These are phyloP conservation scores for Platysternon megacephalum DNA, from an alignment of 2,113 vertebrate genomes.

Conservation along the genomic window DNA sequence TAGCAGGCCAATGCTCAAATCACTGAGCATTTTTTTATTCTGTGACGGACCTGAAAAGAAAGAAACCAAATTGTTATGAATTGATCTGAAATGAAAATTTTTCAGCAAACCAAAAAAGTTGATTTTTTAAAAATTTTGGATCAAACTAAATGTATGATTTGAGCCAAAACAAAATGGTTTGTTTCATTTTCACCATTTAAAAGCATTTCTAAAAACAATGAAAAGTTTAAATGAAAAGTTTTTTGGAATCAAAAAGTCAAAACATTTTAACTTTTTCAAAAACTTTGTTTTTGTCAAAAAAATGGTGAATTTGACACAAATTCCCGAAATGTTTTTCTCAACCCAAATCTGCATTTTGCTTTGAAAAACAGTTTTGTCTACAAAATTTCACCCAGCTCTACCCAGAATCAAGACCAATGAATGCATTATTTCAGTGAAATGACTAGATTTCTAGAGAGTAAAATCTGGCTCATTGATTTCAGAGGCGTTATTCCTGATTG, in stretches of 20 bases:
- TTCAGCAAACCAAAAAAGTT: neutral
- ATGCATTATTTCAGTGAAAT: fast-evolving
- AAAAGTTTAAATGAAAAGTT: no score
- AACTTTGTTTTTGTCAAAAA: no score
- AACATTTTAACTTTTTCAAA: no score
- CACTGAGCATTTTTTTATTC: neutral
- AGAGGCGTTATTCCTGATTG: fast-evolving
- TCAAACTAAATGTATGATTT: neutral
- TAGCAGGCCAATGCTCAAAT: no score
- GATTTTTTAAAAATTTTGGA: neutral
- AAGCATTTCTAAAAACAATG: no score
- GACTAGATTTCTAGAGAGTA: neutral
- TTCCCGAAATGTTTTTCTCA: neutral
- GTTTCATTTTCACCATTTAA: no score
- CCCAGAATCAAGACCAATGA: neutral
- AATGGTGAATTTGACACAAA: neutral
- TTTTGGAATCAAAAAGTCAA: no score
- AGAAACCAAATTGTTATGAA: neutral
- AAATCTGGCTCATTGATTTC: fast-evolving
- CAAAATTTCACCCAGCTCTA: neutral
- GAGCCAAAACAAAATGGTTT: no score
- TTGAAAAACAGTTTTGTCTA: neutral
- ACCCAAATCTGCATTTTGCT: neutral
- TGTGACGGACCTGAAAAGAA: neutral
- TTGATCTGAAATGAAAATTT: neutral